Base-by-base conservation (phyloP, 2,888 invertebrate genomes). In the Lasioglossum leucozonium region DNA sequence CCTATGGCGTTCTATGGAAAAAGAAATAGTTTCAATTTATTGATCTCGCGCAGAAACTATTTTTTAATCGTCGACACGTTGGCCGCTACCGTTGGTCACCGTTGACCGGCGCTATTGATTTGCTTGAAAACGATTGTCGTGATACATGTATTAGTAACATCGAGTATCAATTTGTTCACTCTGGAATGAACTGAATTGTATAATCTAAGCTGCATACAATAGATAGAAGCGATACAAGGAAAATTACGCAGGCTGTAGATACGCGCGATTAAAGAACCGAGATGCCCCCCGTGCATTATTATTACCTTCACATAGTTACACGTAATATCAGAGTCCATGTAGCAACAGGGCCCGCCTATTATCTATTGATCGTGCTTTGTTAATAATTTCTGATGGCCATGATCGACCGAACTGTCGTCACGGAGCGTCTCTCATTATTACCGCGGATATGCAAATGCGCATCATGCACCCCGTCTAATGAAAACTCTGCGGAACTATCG, bases 341-440 rank as follows among this genome's bases (percentile, higher is more conserved):
- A 65, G 73, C 51, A 82, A 72, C 76, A 72, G 22, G 72, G 34
- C 30, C 26, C 34, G 44, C 73, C 73, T 40, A 73, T 76, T 84
- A 77, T 77, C 58, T 34, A 85, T 82, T 82, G 71, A 85, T 82
- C 74, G 58, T 42, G 13, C 26, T 30, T 62, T 77, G 72, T 73
- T 80, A 75, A 82, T 77, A 77, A 87, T 62, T 72, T 65, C 79
- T 26, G 30, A 51, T 13, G 40, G 30, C 8, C 80, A 67, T 85
- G 73, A 79, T 74, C 82, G 87, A 71, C 26, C 76, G 77, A 84
- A 82, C 74, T 30, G 67, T 77, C 81, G 81, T 51, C 72, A 62
- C 47, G 75, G 40, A 72, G 51, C 58, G 40, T 22, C 76, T 47
- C 73, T 77, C 65, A 40, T 67, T 55, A 37, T 69, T 77, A 44